Conservation (phyloP, 2,797 vertebrate genomes). For the Dallia pectoralis region DNA sequence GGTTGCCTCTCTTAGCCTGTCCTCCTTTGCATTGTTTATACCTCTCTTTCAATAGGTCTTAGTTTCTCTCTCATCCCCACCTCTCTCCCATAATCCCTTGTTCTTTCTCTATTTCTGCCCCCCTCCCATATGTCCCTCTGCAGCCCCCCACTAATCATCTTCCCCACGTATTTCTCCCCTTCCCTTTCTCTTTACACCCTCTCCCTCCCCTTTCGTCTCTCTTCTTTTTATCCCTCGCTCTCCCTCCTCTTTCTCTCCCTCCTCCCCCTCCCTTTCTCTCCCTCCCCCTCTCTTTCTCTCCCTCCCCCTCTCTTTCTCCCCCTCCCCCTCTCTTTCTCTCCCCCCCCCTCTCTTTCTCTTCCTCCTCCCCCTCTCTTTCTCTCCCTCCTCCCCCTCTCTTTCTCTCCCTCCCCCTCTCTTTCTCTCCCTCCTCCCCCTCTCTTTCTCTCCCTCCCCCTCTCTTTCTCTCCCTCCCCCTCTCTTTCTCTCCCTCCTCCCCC, state of each 20-base stretch:
- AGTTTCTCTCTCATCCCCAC: too few relatives aligned
- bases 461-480: not conserved
- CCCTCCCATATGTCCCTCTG: not conserved
- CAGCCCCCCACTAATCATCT: too few relatives aligned
- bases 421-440: not conserved
- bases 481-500: conserved; percentile 2
- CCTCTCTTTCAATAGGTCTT: too few relatives aligned
- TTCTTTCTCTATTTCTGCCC: not conserved
- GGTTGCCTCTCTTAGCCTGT: too few relatives aligned
- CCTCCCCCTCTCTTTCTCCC: not conserved
- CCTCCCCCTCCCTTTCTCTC: not conserved
- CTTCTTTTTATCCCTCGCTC: not conserved
- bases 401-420: not conserved
- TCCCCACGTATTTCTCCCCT: not conserved
- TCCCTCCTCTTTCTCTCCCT: not conserved
- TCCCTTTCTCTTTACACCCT: not conserved
- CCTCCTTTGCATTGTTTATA: too few relatives aligned
- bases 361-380: not conserved
- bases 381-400: too few relatives aligned
- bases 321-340: not conserved
- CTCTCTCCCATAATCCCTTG: not conserved
- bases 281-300: not conserved
- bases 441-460: conserved; percentile 7
- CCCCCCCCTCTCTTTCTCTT: not conserved
- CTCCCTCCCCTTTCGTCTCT: not conserved